Percentiles rank a stretch among this genome's conserved stretches.
Evolutionary conservation across 2,888 invertebrate species (phyloP).

Genomic region (Bembecia ichneumoniformis): DNA sequence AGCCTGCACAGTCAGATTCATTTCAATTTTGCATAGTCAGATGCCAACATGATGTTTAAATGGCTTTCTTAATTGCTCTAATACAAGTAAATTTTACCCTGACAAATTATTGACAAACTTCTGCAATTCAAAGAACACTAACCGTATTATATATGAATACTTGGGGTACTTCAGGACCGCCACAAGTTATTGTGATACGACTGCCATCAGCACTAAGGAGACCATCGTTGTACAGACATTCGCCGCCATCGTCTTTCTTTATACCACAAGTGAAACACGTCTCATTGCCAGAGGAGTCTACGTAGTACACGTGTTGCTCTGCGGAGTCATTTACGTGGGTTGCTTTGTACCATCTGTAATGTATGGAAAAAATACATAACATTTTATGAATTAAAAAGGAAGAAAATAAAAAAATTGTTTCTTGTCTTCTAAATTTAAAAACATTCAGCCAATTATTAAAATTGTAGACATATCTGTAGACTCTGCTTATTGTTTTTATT

Average conservation of each 20-base stretch:
- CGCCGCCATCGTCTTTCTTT: constrained; percentile 56
- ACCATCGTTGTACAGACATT: constrained; percentile 79
- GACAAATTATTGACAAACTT: no score
- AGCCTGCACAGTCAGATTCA: no score
- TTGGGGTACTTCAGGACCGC: constrained; percentile 88
- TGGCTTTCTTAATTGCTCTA: no score
- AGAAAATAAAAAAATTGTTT: no score
- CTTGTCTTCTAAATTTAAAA: no score
- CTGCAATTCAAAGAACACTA: constrained; percentile 18
- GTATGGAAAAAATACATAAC: constrained; percentile 1
- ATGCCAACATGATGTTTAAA: no score
- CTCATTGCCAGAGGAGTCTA: constrained; percentile 67
- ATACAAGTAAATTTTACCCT: no score
- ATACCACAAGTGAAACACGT: constrained; percentile 85
- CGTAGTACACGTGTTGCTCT: constrained; percentile 84
- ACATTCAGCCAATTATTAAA: no score
- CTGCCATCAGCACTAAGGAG: constrained; percentile 77
- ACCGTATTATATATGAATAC: constrained; percentile 74
- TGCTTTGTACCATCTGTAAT: constrained; percentile 86
- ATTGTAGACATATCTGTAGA: no score
- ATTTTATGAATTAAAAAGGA: background rate
- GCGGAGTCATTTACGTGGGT: constrained; percentile 82
- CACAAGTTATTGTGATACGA: constrained; percentile 82
- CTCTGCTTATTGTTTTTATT: no score
- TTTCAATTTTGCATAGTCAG: no score